phyloP scores from a whole-genome alignment of 1,140 invertebrate genomes.

The Pissodes strobi region DNA sequence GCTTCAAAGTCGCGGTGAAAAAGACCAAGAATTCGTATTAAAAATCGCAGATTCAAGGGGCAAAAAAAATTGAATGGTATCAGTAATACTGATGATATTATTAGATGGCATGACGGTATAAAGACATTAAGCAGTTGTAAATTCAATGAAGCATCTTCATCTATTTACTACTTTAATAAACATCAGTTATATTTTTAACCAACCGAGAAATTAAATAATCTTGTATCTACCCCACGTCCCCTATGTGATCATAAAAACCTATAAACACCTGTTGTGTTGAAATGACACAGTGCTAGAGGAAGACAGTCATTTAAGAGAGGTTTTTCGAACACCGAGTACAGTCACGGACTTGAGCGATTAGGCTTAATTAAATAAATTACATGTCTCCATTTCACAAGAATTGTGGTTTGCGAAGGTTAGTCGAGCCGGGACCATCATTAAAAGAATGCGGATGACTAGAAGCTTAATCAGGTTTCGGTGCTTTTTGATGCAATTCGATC shows the following conservation, averaged over 20 bases:
- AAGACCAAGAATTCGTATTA: too few relatives aligned
- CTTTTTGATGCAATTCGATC: too few relatives aligned
- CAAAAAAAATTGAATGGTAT: too few relatives aligned
- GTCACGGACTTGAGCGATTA: conserved; percentile 54
- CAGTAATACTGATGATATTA: too few relatives aligned
- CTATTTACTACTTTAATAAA: too few relatives aligned
- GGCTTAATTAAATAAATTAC: conserved; percentile 55
- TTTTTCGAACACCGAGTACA: conserved; percentile 46
- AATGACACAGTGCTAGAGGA: conserved; percentile 50
- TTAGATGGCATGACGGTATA: too few relatives aligned
- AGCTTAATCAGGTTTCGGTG: conserved; percentile 19
- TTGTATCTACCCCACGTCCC: neutral
- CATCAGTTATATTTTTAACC: too few relatives aligned
- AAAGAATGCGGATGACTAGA: conserved; percentile 31
- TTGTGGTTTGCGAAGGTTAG: conserved; percentile 42
- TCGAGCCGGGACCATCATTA: conserved; percentile 16
- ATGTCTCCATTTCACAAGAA: conserved; percentile 53
- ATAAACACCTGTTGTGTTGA: conserved; percentile 47
- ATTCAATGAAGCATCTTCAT: too few relatives aligned
- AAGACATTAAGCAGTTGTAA: too few relatives aligned
- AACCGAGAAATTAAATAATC: too few relatives aligned
- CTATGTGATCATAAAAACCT: conserved; percentile 1
- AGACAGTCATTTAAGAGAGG: conserved; percentile 48
- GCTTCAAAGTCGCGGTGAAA: too few relatives aligned
- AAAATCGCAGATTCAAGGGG: too few relatives aligned